Evolutionary conservation across 2,888 invertebrate genomes (phyloP).

Genomic region (Calliphora vomitoria): DNA sequence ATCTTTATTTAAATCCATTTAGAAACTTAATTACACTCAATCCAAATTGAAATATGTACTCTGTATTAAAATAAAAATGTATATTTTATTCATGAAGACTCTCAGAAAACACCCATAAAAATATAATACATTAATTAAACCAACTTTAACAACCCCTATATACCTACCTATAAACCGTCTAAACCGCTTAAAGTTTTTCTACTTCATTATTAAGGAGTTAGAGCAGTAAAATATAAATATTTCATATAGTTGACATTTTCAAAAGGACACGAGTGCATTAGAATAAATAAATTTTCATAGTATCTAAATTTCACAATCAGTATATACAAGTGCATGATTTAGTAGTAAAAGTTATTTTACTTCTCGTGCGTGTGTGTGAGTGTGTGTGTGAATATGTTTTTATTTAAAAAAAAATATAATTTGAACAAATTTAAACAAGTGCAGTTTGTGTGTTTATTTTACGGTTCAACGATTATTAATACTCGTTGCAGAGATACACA

Average conservation of each 20-base stretch:
- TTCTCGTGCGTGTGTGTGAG: background rate
- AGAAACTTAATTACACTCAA: too few species aligned
- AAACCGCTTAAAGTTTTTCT: background rate
- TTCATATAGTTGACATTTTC: background rate
- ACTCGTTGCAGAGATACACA: slow-evolving; percentile 4
- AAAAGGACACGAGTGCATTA: slow-evolving; percentile 14
- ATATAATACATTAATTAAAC: background rate
- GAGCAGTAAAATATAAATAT: background rate
- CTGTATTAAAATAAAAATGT: too few species aligned
- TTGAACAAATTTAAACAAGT: slow-evolving; percentile 38
- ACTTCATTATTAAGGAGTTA: background rate
- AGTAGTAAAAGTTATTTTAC: background rate
- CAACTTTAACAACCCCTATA: too few species aligned
- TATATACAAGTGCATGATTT: slow-evolving; percentile 2
- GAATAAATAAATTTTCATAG: slow-evolving; percentile 29
- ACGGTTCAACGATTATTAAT: slow-evolving; percentile 69
- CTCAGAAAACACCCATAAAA: background rate
- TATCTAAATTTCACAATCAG: slow-evolving; percentile 23
- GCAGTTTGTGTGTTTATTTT: slow-evolving; percentile 61
- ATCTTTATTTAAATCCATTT: too few species aligned
- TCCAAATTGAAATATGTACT: too few species aligned
- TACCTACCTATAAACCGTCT: too few species aligned
- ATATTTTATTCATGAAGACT: too few species aligned
- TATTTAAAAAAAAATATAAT: slow-evolving; percentile 1
- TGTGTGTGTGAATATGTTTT: background rate